A percentile compares a stretch with the other conserved stretches of the same genome.
Conservation (phyloP, 1,140 invertebrate species). For the Brachionus rubens region DNA sequence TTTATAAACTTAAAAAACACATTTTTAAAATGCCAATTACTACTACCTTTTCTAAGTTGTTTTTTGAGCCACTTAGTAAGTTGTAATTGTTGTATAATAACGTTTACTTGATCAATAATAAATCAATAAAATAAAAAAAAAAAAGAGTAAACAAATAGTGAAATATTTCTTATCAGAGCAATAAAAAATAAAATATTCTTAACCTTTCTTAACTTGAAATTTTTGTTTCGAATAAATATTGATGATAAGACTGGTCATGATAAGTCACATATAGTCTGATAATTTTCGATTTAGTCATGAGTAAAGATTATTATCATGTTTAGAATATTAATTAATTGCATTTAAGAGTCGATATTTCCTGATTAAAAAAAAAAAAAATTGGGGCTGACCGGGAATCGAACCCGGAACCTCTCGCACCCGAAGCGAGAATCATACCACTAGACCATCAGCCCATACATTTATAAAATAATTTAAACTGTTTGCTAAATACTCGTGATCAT, state of each 20-base stretch:
- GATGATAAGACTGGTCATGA: constrained; percentile 28
- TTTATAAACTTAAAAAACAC: too few relatives aligned
- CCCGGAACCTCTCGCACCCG: too few relatives aligned
- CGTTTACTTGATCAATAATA: neutral
- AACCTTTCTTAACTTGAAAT: too few relatives aligned
- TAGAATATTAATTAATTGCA: too few relatives aligned
- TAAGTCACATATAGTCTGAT: constrained; percentile 35
- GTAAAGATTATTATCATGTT: neutral
- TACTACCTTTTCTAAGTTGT: too few relatives aligned
- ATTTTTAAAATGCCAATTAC: too few relatives aligned
- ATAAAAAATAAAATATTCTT: neutral
- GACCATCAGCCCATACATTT: constrained; percentile 28
- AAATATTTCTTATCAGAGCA: constrained; percentile 22
- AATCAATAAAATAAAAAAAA: neutral
- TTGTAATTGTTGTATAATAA: neutral
- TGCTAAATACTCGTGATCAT: too few relatives aligned
- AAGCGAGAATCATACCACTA: too few relatives aligned
- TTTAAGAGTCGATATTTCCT: too few relatives aligned
- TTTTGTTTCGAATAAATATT: too few relatives aligned
- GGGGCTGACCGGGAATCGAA: too few relatives aligned
- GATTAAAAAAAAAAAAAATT: neutral
- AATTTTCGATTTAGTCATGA: neutral
- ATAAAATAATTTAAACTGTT: too few relatives aligned
- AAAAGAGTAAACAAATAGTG: constrained; percentile 15
- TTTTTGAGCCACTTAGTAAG: neutral